A percentile compares a stretch with the other conserved stretches of the same genome.
Conservation (phyloP, 2,888 invertebrate species). For the Mythimna albipuncta region DNA sequence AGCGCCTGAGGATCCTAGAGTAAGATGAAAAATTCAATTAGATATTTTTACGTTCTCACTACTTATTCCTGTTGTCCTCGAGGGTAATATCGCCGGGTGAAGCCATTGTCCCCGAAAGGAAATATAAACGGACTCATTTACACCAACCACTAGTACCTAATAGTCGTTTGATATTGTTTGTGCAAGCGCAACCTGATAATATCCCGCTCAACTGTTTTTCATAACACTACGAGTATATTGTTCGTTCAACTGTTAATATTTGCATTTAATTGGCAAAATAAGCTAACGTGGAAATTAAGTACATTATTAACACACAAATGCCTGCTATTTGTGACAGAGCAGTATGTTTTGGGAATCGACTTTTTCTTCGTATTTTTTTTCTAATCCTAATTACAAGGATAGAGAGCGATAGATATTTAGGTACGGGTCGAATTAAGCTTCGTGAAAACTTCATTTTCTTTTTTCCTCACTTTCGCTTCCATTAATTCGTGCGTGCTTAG, state of each 20-base stretch:
- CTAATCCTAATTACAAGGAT: conserved; percentile 12
- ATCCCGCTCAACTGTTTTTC: conserved; percentile 51
- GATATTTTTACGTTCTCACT: conserved; percentile 76
- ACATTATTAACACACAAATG: not conserved
- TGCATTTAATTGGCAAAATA: conserved; percentile 31
- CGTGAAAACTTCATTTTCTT: conserved; percentile 29
- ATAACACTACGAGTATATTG: conserved; percentile 34
- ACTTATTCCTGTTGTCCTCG: conserved; percentile 74
- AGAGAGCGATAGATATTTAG: not conserved
- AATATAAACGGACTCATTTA: conserved; percentile 77
- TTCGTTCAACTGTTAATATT: conserved; percentile 32
- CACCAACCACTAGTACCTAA: conserved; percentile 73
- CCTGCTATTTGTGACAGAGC: not conserved
- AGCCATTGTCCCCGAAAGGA: conserved; percentile 71
- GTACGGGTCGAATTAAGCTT: conserved; percentile 17
- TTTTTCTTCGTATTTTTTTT: not conserved
- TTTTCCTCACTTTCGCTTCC: conserved; percentile 20
- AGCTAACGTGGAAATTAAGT: conserved; percentile 9
- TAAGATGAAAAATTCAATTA: conserved; percentile 85
- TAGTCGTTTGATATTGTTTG: conserved; percentile 76
- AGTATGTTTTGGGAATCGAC: not conserved
- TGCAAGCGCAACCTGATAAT: conserved; percentile 70
- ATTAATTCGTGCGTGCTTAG: conserved; percentile 25
- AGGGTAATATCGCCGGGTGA: conserved; percentile 73
- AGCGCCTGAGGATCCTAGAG: conserved; percentile 75